Base-by-base conservation (phyloP, 2,888 invertebrate species). In the Tetanocera ferruginea region DNA sequence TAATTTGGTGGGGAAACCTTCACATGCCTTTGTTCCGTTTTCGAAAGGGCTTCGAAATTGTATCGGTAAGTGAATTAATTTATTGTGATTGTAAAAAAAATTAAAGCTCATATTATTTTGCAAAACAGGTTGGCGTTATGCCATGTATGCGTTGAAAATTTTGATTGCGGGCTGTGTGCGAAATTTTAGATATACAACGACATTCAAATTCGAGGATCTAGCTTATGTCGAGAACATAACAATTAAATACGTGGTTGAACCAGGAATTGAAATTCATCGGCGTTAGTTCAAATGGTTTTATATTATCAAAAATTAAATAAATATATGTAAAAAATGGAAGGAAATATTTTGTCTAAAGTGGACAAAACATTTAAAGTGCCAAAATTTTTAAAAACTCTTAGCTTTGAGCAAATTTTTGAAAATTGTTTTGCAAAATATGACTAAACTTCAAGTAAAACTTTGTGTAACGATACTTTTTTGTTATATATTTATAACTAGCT, bases 21-120 rank as follows among this genome's bases (percentile, higher is more conserved):
- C 84, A 0, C 83, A 83, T 73, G 81, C 84, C 0, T 86, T 78
- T 74, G 81, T 86, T 52, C 86, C 87, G 9, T 87, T 87, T 77
- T 83, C 84, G 3, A 84, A 83, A 25, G 86, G 87, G 14, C 37
- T 78, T 0, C 80, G 87, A 1, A 85, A 83, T 78, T 86, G 86
- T 34, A 82, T 86, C 64, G 85, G 85, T 85, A 78, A 78, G 77
- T 49, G 0, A 14, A 2, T 34, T n/a, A n/a, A n/a, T n/a, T n/a
- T n/a, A n/a, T n/a, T n/a, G n/a, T n/a, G n/a, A n/a, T 2, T n/a
- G 23, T 8, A 43, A 3, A 23, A 5, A 3, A 43, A 1, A 28
- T 28, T 1, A 28, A 37, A 37, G 8, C 8, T 8, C 1, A 11
- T 43, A 43, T 43, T 43, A 43, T 43, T 11, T 43, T 11, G 2